phyloP scores from a whole-genome alignment of 2,113 vertebrate species.

The Macquaria ambigua region DNA sequence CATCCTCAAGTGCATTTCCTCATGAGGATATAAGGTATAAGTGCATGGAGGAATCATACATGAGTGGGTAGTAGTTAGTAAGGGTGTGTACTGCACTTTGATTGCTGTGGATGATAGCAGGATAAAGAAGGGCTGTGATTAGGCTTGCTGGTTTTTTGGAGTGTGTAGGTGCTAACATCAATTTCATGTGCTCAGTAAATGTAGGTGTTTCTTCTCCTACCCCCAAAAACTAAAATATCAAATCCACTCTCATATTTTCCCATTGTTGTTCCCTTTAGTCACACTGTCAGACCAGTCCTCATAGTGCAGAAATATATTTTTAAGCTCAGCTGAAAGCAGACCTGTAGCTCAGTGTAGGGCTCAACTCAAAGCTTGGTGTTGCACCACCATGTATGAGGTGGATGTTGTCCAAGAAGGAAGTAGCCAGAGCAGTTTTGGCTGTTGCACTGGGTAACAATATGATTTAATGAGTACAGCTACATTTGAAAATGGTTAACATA shows the following conservation, averaged over 20 bases:
- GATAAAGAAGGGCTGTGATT: conserved; percentile 50
- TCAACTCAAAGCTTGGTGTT: neutral
- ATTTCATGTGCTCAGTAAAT: neutral
- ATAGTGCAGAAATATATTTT: neutral
- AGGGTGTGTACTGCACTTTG: conserved; percentile 46
- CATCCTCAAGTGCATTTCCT: neutral
- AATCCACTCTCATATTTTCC: neutral
- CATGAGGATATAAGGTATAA: neutral
- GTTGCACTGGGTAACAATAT: neutral
- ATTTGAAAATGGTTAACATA: neutral
- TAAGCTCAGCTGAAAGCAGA: neutral
- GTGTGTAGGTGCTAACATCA: neutral
- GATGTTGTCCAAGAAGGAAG: neutral
- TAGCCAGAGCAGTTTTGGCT: neutral
- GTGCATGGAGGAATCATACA: conserved; percentile 10
- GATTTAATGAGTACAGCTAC: neutral
- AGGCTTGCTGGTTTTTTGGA: neutral
- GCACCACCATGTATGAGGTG: neutral
- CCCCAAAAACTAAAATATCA: neutral
- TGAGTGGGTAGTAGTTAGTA: conserved; percentile 13
- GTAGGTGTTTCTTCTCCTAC: neutral
- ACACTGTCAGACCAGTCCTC: neutral
- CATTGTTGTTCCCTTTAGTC: neutral
- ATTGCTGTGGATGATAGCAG: conserved; percentile 44
- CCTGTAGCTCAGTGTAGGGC: neutral